Percentiles rank a stretch among this genome's conserved stretches.
phyloP scores from a whole-genome alignment of 1,140 invertebrate genomes.

The Diabrotica undecimpunctata region DNA sequence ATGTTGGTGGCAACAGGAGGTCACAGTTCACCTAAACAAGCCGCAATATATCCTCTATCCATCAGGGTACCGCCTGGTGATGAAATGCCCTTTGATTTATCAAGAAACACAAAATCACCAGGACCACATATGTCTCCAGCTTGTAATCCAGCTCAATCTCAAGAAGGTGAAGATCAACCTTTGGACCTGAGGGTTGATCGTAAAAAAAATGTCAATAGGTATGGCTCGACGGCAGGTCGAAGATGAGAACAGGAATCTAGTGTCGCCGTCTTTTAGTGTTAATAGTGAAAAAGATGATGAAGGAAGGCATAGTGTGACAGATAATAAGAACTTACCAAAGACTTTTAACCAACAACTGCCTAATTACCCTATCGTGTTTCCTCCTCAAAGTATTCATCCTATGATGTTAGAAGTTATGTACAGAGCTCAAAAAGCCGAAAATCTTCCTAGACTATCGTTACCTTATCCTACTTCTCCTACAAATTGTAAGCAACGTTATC shows the following conservation, averaged over 20 bases:
- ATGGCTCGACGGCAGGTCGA: slow-evolving; percentile 47
- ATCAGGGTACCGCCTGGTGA: slow-evolving; percentile 52
- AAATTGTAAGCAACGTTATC: slow-evolving; percentile 45
- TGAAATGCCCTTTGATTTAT: slow-evolving; percentile 57
- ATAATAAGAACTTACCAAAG: slow-evolving; percentile 30
- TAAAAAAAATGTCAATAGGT: slow-evolving; percentile 59
- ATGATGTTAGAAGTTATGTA: slow-evolving; percentile 70
- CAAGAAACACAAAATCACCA: slow-evolving; percentile 47
- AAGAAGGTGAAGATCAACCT: slow-evolving; percentile 65
- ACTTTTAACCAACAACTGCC: slow-evolving; percentile 41
- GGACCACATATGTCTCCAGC: slow-evolving; percentile 55
- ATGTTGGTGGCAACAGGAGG: slow-evolving; percentile 57
- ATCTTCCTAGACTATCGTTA: slow-evolving; percentile 49
- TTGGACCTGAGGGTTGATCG: slow-evolving; percentile 78
- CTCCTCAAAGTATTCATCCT: slow-evolving; percentile 62
- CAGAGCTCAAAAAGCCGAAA: slow-evolving; percentile 52
- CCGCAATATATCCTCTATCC: slow-evolving; percentile 64
- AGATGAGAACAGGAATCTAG: slow-evolving; percentile 74
- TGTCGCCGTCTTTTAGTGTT: slow-evolving; percentile 53
- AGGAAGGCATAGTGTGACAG: slow-evolving; percentile 32
- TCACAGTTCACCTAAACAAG: slow-evolving; percentile 67
- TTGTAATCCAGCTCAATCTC: slow-evolving; percentile 48
- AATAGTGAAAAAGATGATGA: slow-evolving; percentile 44
- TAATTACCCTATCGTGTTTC: slow-evolving; percentile 55
- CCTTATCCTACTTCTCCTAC: slow-evolving; percentile 50